Conservation (phyloP, 2,797 vertebrate genomes). For the Oreochromis mossambicus region DNA sequence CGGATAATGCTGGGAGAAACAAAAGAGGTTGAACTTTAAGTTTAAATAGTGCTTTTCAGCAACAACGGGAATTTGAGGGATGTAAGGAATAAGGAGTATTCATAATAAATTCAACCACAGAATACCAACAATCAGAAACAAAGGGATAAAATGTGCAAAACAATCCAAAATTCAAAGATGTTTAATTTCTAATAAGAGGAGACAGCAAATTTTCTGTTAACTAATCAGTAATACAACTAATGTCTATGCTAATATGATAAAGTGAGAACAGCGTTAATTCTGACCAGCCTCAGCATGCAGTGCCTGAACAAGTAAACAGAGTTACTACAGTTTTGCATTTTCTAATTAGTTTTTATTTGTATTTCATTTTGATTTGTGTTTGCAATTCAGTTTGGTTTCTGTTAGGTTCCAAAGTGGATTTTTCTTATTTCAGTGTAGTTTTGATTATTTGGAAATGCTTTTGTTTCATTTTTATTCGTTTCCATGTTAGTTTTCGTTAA, state of each 20-base stretch:
- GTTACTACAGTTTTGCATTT: too few species aligned
- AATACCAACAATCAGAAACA: background rate
- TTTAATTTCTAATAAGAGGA: background rate
- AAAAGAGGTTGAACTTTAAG: background rate
- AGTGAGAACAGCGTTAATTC: background rate
- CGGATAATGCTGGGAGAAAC: background rate
- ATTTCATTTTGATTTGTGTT: too few species aligned
- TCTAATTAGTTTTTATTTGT: too few species aligned
- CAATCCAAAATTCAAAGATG: background rate
- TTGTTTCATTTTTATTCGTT: fast-evolving
- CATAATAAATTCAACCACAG: background rate
- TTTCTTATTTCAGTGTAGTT: too few species aligned
- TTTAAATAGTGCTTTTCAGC: background rate
- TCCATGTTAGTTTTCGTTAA: background rate
- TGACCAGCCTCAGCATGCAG: background rate
- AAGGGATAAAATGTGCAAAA: background rate
- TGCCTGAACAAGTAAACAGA: background rate
- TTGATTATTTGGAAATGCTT: background rate
- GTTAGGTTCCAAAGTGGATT: too few species aligned
- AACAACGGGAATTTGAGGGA: fast-evolving
- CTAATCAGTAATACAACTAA: background rate
- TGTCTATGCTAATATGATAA: background rate
- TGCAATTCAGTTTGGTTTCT: too few species aligned
- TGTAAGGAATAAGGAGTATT: background rate
- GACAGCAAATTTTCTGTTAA: background rate